Conservation (phyloP, 2,888 invertebrate genomes). For the Eristalis pertinax region DNA sequence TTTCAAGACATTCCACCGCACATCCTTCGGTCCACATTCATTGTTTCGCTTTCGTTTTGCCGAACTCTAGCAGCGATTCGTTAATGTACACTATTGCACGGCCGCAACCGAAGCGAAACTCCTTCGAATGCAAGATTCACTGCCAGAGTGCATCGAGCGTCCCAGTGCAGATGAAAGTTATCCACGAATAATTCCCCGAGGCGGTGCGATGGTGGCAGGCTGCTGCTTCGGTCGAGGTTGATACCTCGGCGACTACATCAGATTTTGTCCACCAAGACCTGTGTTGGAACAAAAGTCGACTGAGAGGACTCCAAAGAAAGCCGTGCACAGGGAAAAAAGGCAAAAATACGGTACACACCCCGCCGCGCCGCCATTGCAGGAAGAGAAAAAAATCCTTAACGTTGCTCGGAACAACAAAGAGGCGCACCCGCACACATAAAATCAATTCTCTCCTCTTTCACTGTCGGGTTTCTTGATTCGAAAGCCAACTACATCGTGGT, state of each 20-base stretch:
- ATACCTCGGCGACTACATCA: constrained; percentile 5
- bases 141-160: constrained; percentile 11
- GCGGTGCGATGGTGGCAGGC: not conserved
- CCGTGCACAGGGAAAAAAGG: not conserved
- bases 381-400: constrained; percentile 47
- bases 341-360: not conserved
- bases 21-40: constrained; percentile 20
- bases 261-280: constrained; percentile 53
- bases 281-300: constrained; percentile 49
- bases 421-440: constrained; percentile 45
- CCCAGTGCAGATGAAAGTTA: constrained; percentile 60
- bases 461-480: constrained; percentile 24
- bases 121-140: constrained; percentile 15
- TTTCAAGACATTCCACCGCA: constrained; percentile 48
- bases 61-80: constrained; percentile 48
- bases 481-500: constrained; percentile 35
- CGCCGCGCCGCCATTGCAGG: not conserved
- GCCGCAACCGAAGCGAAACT: not conserved
- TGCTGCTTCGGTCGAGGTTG: not conserved
- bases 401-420: constrained; percentile 56
- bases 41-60: constrained; percentile 61
- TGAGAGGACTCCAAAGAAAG: constrained; percentile 37
- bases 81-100: constrained; percentile 59
- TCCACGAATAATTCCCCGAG: constrained; percentile 60
- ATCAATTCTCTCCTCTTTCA: constrained; percentile 43